Base-by-base conservation (phyloP, 35 echinoderm and acorn worm genomes). In the Strongylocentrotus purpuratus region DNA sequence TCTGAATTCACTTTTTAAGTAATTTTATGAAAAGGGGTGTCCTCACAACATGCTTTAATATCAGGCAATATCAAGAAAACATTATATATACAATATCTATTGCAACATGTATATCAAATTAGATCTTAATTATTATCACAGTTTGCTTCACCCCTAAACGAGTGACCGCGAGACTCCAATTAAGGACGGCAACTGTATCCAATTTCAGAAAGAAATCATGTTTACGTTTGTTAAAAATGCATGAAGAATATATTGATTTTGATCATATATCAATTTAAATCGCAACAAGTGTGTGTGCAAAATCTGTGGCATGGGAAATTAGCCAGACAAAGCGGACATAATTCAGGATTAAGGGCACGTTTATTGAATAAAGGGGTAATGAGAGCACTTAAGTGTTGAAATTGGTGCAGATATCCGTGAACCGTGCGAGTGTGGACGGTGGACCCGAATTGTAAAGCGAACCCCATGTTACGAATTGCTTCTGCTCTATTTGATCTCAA, bases 291-390 rank as follows among this genome's bases (percentile, higher is more conserved):
- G 65, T n/a, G 22, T 28, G 65, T 7, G 65, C 65, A n/a, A 22
- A 78, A 78, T 78, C 65, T n/a, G 65, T n/a, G 25, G 28, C 65
- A 78, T 8, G 65, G 65, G 20, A 78, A 78, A 78, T 78, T 22
- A 78, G 65, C 20, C 28, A 78, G 20, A 78, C 65, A 28, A 78
- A 78, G 65, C 20, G 20, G 65, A 78, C 65, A 28, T n/a, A 78
- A 78, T 78, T 78, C 28, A 78, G 25, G 65, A 78, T 78, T 78
- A 78, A 28, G 65, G 65, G 20, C 4, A n/a, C 65, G 20, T n/a
- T 78, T 78, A 78, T 59, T 59, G 52, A 78, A 78, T 78, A 78
- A 78, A n/a, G 65, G 65, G 65, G 65, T 78, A 78, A 78, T 78
- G 65, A n/a, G 65, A n/a, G 25, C 65, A 28, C 20, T 78, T 78